phyloP scores from a whole-genome alignment of 2,113 vertebrate genomes.

The Cisticola juncidis region DNA sequence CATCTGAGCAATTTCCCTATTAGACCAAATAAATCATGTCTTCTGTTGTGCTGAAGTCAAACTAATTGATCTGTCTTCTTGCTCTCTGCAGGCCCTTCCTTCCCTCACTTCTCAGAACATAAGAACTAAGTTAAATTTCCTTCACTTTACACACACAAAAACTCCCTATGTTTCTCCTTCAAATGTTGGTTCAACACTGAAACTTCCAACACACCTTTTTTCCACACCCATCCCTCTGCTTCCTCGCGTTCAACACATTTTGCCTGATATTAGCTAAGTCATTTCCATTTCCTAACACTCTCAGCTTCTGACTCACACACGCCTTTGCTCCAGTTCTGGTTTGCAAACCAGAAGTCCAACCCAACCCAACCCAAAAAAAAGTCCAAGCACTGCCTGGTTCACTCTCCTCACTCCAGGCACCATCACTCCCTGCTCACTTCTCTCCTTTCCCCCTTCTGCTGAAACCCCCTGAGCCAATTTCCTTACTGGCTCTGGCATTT shows the following conservation, averaged over 20 bases:
- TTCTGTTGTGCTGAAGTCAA: background rate
- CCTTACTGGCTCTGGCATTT: background rate
- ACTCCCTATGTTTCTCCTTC: background rate
- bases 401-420: background rate
- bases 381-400: background rate
- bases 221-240: background rate
- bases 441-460: background rate
- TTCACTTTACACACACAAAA: background rate
- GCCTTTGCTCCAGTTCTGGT: conserved; percentile 44
- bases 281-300: conserved; percentile 27
- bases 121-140: background rate
- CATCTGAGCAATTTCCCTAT: background rate
- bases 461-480: background rate
- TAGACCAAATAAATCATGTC: background rate
- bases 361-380: background rate
- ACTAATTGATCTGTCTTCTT: background rate
- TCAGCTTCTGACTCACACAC: conserved; percentile 20
- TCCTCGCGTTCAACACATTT: background rate
- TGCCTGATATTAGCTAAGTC: background rate
- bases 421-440: background rate
- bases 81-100: background rate
- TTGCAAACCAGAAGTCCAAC: background rate
- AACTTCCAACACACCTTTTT: background rate
- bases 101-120: background rate
- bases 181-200: background rate